Evolutionary conservation across 2,888 invertebrate species (phyloP), one percentile per base, ranked within the genome.

Genomic region (Melanchra persicariae): DNA sequence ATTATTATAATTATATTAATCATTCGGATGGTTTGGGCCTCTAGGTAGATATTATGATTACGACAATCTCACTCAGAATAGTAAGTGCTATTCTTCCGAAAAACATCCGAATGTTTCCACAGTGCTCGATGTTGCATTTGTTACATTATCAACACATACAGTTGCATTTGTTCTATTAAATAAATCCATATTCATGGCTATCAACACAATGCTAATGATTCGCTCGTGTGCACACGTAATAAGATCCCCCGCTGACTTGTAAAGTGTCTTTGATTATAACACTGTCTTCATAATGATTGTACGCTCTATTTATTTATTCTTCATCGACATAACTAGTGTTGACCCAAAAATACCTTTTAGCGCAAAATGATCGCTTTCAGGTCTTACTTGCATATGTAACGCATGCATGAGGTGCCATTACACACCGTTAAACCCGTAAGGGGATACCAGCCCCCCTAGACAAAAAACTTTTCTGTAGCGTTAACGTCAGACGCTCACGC

Each of bases 161-260:
- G 3, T 30, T 57, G 15, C 26, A 62, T 74, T 37, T 57, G 66
- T 66, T 54, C 12, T 26, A 26, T 47, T 63, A 52, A 58, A 75
- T 77, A 77, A 62, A 70, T 75, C 77, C 52, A 43, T 78, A 55
- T 55, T 60, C 19, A 70, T 75, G 30, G 47, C 40, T 55, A 47
- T 34, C 19, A 52, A 26, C 34, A 24, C 7, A 19, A 6, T 19
- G 24, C 19, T 40, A 37, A 63, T 55, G 71, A 55, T 60, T 17
- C 63, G 78, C 71, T 75, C 63, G 78, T 81, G 78, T 60, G 67
- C 49, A 40, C 77, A 64, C 59, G 17, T 54, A 63, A 57, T 55
- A 19, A 57, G 4, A 58, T 57, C 47, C 55, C 58, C 52, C 26
- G 64, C 52, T 69, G 71, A 68, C 37, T 83, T 63, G 22, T 64